phyloP scores from a whole-genome alignment of 37 sponge, comb jelly and placozoan species.

The Haliclona indistincta region DNA sequence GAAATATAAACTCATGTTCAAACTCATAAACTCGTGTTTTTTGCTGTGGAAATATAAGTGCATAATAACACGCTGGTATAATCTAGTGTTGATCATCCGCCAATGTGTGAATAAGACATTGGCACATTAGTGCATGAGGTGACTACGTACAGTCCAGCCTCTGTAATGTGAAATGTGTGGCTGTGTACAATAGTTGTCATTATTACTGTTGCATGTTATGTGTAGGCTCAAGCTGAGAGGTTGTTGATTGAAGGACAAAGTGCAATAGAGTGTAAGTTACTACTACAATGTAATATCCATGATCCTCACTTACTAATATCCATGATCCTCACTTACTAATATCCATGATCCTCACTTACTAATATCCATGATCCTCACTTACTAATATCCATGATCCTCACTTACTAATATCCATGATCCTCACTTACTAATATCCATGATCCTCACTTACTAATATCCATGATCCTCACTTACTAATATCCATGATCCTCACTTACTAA shows the following conservation, averaged over 20 bases:
- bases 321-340: neutral
- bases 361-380: neutral
- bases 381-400: neutral
- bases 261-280: constrained; percentile 79
- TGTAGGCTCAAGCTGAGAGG: constrained; percentile 84
- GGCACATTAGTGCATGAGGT: too few species aligned
- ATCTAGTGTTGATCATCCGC: too few species aligned
- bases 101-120: too few species aligned
- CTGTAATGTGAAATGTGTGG: too few species aligned
- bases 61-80: too few species aligned
- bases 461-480: neutral
- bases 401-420: neutral
- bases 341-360: neutral
- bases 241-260: constrained; percentile 90
- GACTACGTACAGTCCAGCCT: too few species aligned
- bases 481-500: neutral
- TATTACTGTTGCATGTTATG: too few species aligned
- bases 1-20: too few species aligned
- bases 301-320: neutral
- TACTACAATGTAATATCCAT: neutral
- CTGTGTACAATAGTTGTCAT: too few species aligned
- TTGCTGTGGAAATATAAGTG: too few species aligned
- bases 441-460: neutral
- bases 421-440: neutral
- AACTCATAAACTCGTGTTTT: too few species aligned